phyloP scores from a whole-genome alignment of 2,888 invertebrate species.

The Thyatira batis region DNA sequence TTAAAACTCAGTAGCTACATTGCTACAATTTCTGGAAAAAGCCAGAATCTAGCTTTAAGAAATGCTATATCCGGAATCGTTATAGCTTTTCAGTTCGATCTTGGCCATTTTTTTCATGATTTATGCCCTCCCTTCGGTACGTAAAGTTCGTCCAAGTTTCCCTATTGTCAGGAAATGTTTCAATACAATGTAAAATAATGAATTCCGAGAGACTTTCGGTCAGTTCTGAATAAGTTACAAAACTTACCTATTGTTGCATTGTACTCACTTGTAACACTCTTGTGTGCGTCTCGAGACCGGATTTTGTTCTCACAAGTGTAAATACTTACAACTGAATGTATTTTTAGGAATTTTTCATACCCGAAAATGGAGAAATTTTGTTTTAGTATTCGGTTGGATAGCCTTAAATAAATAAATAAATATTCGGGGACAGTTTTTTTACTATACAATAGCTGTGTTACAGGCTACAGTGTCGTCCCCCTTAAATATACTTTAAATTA shows the following conservation, averaged over 20 bases:
- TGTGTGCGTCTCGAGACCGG: neutral
- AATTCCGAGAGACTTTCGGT: conserved; percentile 1
- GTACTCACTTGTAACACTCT: neutral
- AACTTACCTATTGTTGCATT: conserved; percentile 4
- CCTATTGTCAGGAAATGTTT: neutral
- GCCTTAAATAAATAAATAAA: too few relatives aligned
- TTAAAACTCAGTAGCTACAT: too few relatives aligned
- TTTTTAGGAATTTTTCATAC: neutral
- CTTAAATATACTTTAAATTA: too few relatives aligned
- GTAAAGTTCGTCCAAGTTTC: neutral
- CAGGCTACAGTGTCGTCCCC: too few relatives aligned
- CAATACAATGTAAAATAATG: conserved; percentile 1
- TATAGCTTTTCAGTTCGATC: neutral
- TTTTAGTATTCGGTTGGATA: too few relatives aligned
- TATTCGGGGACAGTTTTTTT: too few relatives aligned
- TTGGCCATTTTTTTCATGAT: neutral
- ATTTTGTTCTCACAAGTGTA: neutral
- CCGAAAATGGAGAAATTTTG: too few relatives aligned
- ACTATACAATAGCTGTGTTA: too few relatives aligned
- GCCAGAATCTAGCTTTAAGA: too few relatives aligned
- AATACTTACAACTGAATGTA: neutral
- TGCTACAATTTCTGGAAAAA: too few relatives aligned
- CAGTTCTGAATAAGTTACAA: conserved; percentile 3
- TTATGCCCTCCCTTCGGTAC: neutral
- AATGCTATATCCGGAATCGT: neutral